Conservation (phyloP, 2,113 vertebrate species). For the Tympanuchus pallidicinctus region DNA sequence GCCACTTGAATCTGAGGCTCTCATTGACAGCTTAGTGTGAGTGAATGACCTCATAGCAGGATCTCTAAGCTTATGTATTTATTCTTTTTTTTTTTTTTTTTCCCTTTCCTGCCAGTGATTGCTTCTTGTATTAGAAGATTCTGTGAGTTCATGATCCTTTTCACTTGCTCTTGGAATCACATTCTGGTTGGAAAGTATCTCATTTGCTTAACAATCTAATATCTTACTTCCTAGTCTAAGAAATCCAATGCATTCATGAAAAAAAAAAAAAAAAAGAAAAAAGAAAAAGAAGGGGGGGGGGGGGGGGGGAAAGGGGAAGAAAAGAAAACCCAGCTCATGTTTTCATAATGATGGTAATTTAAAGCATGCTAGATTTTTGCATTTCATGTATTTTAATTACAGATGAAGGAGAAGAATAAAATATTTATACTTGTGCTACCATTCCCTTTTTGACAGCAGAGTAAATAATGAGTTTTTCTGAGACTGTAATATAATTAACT, state of each 20-base stretch:
- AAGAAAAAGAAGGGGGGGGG: too few species aligned
- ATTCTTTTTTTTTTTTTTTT: not conserved
- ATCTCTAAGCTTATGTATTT: not conserved
- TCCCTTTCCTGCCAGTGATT: rapidly evolving
- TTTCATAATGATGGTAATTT: conserved; percentile 9
- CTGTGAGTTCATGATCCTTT: not conserved
- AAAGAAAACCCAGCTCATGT: not conserved
- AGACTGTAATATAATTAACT: not conserved
- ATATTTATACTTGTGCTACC: not conserved
- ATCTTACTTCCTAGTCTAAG: not conserved
- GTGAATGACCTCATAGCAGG: not conserved
- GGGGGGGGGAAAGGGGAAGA: not conserved
- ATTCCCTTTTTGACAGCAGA: not conserved
- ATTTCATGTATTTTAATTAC: not conserved
- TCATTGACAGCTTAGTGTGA: not conserved
- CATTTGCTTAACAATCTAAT: not conserved
- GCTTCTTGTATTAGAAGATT: not conserved
- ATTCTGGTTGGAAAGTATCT: not conserved
- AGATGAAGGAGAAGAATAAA: not conserved
- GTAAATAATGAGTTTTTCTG: not conserved
- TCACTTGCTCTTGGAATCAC: not conserved
- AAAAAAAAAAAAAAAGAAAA: not conserved
- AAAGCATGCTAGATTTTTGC: not conserved
- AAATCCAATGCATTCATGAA: not conserved
- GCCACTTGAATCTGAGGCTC: not conserved